These are phyloP conservation scores for Ceratitis capitata DNA, from an alignment of 1,140 invertebrate species.

Conservation along the genomic window DNA sequence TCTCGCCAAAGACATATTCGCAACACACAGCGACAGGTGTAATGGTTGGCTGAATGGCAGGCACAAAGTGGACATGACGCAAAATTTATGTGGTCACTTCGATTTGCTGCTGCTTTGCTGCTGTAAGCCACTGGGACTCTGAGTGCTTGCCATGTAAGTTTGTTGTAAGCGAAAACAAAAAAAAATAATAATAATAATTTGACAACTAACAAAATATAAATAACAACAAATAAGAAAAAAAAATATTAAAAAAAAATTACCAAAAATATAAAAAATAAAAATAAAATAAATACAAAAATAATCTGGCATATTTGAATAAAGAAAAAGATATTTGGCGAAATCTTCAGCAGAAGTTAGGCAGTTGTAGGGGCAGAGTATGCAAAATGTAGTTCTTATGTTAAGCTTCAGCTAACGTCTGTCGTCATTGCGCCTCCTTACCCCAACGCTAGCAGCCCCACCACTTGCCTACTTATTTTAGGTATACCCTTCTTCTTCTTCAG, in stretches of 20 bases:
- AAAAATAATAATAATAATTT: not conserved
- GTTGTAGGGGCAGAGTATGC: not conserved
- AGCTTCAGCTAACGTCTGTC: not conserved
- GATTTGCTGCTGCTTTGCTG: not conserved
- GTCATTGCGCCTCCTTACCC: not conserved
- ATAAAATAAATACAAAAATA: not conserved
- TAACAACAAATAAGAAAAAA: not conserved
- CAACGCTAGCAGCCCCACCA: not conserved
- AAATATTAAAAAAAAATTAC: not conserved
- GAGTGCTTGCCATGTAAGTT: not conserved
- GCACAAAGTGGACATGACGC: conserved; percentile 30
- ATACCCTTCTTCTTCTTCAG: not conserved
- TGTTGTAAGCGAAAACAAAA: too few species aligned
- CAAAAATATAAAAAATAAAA: not conserved
- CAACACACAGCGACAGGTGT: conserved; percentile 14
- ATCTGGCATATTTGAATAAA: not conserved
- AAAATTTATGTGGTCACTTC: conserved; percentile 7
- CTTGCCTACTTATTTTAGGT: not conserved
- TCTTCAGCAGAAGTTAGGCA: not conserved
- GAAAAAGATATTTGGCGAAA: not conserved
- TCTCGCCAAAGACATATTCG: not conserved
- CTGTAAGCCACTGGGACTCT: too few species aligned
- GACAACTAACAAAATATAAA: not conserved
- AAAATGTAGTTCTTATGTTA: not conserved
- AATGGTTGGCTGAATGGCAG: conserved; percentile 5